These are phyloP conservation scores for Anniella stebbinsi DNA, from an alignment of 2,797 vertebrate species.

Conservation along the genomic window DNA sequence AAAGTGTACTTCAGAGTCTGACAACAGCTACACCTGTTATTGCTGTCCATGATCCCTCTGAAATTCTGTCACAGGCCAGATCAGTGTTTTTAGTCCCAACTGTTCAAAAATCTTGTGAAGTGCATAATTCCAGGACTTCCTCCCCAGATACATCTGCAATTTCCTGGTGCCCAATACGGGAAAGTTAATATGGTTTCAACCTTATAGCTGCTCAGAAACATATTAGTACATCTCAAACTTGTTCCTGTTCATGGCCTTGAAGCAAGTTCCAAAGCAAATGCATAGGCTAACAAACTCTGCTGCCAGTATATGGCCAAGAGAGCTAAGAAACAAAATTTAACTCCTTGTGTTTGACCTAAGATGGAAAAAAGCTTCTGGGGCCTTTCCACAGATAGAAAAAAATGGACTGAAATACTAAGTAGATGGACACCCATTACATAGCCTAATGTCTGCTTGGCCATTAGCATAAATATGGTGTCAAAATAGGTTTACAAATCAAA, in stretches of 20 bases:
- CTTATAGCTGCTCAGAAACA: conserved; percentile 1
- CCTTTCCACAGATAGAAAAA: no score
- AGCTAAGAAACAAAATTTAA: neutral
- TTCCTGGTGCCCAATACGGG: neutral
- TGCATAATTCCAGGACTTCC: neutral
- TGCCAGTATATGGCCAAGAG: neutral
- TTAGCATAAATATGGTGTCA: neutral
- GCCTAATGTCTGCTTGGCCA: neutral
- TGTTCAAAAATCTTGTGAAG: neutral
- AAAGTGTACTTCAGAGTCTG: no score
- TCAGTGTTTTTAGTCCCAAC: no score
- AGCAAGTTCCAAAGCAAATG: neutral
- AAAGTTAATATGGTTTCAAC: neutral
- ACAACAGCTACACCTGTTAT: no score
- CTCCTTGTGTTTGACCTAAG: neutral
- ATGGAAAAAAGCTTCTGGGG: neutral
- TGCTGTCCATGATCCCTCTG: no score
- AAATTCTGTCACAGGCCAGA: no score
- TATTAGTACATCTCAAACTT: neutral
- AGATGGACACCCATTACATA: neutral
- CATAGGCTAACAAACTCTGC: neutral
- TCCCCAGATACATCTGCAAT: neutral
- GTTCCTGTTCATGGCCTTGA: neutral
- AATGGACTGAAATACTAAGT: neutral
- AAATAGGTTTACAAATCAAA: neutral